Conservation (phyloP, 2,113 vertebrate genomes). For the Thamnophis sirtalis region DNA sequence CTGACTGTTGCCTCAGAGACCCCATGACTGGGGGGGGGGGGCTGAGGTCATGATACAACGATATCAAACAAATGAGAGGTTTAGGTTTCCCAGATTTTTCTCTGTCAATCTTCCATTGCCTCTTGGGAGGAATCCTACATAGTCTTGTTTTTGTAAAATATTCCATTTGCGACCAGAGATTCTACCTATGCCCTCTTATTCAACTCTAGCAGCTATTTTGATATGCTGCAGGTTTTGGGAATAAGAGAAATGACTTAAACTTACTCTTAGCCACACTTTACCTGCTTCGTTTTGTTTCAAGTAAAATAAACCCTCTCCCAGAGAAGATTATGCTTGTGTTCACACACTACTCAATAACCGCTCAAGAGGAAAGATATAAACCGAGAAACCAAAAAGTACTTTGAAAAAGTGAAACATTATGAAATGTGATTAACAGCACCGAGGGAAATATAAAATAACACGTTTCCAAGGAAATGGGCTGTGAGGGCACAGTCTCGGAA, state of each 20-base stretch:
- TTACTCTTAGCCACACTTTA: slow-evolving; percentile 25
- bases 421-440: slow-evolving; percentile 70
- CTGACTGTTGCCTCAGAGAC: neutral
- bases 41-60: neutral
- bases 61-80: neutral
- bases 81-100: neutral
- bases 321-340: slow-evolving; percentile 42
- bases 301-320: slow-evolving; percentile 32
- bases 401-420: slow-evolving; percentile 60
- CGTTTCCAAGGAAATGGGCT: slow-evolving; percentile 59
- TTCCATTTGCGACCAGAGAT: slow-evolving; percentile 45
- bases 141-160: neutral
- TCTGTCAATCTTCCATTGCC: neutral
- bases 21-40: neutral
- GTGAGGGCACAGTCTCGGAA: slow-evolving; percentile 64
- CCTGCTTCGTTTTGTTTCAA: slow-evolving; percentile 25
- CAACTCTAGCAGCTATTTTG: slow-evolving; percentile 43
- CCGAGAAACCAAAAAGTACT: slow-evolving; percentile 48
- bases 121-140: slow-evolving; percentile 36
- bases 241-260: slow-evolving; percentile 41
- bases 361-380: slow-evolving; percentile 50
- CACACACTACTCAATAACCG: slow-evolving; percentile 51
- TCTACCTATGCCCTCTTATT: slow-evolving; percentile 29
- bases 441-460: slow-evolving; percentile 68
- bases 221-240: slow-evolving; percentile 6